Percentiles rank a stretch among this genome's conserved stretches.
Evolutionary conservation across 2,113 vertebrate genomes (phyloP).

Genomic region (Indicator maculatus): DNA sequence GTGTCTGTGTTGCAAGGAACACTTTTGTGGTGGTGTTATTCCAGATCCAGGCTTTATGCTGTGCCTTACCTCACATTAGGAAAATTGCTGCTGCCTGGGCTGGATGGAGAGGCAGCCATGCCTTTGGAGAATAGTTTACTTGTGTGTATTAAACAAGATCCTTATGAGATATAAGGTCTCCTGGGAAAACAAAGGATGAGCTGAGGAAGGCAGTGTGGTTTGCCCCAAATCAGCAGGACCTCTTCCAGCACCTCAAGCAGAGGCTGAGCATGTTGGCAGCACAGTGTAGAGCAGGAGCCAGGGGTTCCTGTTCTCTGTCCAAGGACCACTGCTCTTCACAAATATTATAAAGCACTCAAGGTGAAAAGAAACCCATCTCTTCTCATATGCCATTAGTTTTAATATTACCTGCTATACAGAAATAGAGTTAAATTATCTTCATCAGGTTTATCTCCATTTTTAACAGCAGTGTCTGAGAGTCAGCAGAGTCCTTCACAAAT

Average conservation of each 20-base stretch:
- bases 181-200: background rate
- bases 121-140: background rate
- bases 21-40: background rate
- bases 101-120: background rate
- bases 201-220: rapidly evolving
- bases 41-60: background rate
- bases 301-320: background rate
- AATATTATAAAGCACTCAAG: background rate
- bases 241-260: background rate
- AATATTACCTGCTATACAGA: background rate
- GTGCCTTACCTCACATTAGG: background rate
- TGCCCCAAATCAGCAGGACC: background rate
- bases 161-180: background rate
- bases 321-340: background rate
- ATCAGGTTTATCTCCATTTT: conserved; percentile 29
- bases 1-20: background rate
- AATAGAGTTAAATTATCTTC: conserved; percentile 17
- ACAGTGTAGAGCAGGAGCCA: background rate
- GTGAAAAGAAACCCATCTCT: background rate
- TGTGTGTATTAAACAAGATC: background rate
- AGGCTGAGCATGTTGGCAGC: background rate
- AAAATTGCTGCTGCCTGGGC: background rate
- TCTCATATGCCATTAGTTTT: background rate
- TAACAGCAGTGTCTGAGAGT: background rate
- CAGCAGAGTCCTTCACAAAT: conserved; percentile 5